Evolutionary conservation across 2,113 vertebrate genomes (phyloP).

Genomic region (Dasyprocta punctata): DNA sequence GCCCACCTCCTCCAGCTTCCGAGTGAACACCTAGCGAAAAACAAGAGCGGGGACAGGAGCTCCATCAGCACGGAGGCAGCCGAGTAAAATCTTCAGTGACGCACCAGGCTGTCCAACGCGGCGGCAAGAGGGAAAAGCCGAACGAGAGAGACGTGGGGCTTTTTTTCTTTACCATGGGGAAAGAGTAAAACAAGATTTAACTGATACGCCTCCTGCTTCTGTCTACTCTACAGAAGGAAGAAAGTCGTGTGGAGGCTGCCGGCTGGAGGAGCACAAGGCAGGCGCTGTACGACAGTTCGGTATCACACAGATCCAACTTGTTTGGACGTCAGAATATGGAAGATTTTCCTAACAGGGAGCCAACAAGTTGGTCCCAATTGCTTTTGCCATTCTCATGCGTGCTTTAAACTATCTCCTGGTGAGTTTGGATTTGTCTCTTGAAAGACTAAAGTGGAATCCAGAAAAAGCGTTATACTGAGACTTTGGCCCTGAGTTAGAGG

Average conservation of each 20-base stretch:
- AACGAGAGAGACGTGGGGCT: background rate
- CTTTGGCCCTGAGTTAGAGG: background rate
- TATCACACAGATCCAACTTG: background rate
- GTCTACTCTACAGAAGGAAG: background rate
- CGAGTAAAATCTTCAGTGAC: background rate
- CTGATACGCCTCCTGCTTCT: slow-evolving; percentile 3
- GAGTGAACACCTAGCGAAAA: slow-evolving; percentile 93
- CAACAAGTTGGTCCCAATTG: background rate
- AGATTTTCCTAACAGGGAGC: background rate
- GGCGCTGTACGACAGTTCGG: background rate
- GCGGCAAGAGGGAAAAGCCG: too few species aligned
- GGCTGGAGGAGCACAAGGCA: background rate
- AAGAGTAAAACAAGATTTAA: background rate
- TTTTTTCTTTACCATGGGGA: background rate
- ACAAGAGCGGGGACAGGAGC: background rate
- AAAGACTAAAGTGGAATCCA: background rate
- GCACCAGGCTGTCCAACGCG: background rate
- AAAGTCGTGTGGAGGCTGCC: background rate
- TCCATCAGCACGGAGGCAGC: background rate
- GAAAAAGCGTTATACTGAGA: background rate
- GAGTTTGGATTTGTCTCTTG: slow-evolving; percentile 9
- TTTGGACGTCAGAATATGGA: background rate
- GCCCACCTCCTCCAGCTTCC: slow-evolving; percentile 98
- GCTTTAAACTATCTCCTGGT: background rate
- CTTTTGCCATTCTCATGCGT: background rate